phyloP scores from a whole-genome alignment of 2,113 vertebrate genomes.

The Neogobius melanostomus region DNA sequence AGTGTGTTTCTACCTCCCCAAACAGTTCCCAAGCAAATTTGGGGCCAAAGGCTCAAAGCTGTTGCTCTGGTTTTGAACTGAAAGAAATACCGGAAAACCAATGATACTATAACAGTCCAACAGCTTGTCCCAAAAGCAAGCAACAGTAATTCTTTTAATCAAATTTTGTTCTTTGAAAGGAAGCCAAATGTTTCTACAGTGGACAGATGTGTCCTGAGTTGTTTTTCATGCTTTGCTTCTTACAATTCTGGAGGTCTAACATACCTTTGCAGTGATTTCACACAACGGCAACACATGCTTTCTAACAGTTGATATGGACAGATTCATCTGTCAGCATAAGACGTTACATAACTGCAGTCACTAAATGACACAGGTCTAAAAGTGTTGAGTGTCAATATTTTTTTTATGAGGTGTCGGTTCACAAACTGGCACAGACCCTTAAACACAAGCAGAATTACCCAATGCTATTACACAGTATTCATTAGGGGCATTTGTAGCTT shows the following conservation, averaged over 20 bases:
- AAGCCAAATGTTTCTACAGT: constrained; percentile 71
- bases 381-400: constrained; percentile 21
- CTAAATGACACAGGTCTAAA: not conserved
- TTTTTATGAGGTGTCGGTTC: constrained; percentile 13
- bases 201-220: constrained; percentile 75
- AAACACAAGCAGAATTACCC: not conserved
- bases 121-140: constrained; percentile 79
- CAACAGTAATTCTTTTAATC: constrained; percentile 82
- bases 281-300: not conserved
- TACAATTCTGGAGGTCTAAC: constrained; percentile 2
- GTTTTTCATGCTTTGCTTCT: constrained; percentile 55
- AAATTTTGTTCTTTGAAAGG: constrained; percentile 83
- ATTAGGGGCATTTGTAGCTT: not conserved
- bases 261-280: not conserved
- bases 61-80: constrained; percentile 73
- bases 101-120: constrained; percentile 76
- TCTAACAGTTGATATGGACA: constrained; percentile 3
- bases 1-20: constrained; percentile 44
- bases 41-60: constrained; percentile 51
- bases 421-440: not conserved
- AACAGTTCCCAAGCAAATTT: constrained; percentile 62
- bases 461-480: not conserved
- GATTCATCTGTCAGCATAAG: not conserved
- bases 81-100: constrained; percentile 84
- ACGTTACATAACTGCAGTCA: constrained; percentile 4